Evolutionary conservation across 2,888 invertebrate genomes (phyloP).

Genomic region (Andrena haemorrhoa): DNA sequence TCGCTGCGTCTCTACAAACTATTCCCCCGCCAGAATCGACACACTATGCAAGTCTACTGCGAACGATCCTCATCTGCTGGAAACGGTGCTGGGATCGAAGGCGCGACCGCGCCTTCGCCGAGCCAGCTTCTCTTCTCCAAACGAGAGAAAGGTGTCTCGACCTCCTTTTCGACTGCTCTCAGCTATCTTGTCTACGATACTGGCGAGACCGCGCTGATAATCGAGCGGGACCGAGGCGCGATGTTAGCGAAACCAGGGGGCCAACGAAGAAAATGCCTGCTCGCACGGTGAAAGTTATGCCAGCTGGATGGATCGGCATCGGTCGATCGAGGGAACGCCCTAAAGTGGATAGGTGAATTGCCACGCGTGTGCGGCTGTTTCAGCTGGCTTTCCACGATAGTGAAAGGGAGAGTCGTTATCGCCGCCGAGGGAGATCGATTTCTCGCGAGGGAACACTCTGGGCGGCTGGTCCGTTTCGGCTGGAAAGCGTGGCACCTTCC

Average conservation of each 20-base stretch:
- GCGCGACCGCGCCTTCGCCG: constrained; percentile 63
- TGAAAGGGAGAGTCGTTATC: constrained; percentile 58
- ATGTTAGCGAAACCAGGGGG: constrained; percentile 25
- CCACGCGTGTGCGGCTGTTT: neutral
- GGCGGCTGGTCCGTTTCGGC: constrained; percentile 19
- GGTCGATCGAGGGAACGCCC: constrained; percentile 18
- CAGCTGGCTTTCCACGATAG: constrained; percentile 48
- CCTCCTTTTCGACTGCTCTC: constrained; percentile 77
- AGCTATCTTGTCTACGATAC: constrained; percentile 59
- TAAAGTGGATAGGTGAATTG: constrained; percentile 10
- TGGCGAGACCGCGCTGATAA: constrained; percentile 66
- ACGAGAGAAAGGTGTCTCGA: constrained; percentile 80
- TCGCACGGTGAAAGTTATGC: constrained; percentile 58
- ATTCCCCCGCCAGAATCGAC: neutral
- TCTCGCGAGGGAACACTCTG: constrained; percentile 12
- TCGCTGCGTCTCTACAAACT: too few species aligned
- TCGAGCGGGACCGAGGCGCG: constrained; percentile 49
- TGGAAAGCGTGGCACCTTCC: constrained; percentile 47
- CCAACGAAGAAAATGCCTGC: constrained; percentile 31
- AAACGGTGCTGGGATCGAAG: constrained; percentile 20
- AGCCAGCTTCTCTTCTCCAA: constrained; percentile 62
- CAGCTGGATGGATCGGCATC: neutral
- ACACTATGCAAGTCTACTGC: neutral
- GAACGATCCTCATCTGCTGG: neutral
- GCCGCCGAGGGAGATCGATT: constrained; percentile 28